phyloP scores from a whole-genome alignment of 2,888 invertebrate species.

The Amblyteles armatorius region DNA sequence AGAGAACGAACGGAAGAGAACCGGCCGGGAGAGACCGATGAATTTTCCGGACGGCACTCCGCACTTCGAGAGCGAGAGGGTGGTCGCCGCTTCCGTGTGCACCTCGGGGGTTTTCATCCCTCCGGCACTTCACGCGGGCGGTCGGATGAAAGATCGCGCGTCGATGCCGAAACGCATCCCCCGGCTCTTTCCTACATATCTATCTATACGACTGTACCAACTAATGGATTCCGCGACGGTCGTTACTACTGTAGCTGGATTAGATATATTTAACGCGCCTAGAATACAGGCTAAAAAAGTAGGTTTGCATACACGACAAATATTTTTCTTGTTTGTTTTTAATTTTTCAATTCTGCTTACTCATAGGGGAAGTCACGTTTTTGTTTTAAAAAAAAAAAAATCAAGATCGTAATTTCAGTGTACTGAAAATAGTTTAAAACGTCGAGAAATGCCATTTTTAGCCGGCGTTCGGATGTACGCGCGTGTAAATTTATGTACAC shows the following conservation, averaged over 20 bases:
- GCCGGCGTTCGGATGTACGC: too few species aligned
- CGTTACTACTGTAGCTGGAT: neutral
- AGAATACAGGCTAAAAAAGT: neutral
- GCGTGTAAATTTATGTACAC: too few species aligned
- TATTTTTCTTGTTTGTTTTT: too few species aligned
- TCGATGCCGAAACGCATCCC: conserved; percentile 77
- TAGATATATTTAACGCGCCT: neutral
- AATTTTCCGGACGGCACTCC: conserved; percentile 56
- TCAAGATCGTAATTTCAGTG: too few species aligned
- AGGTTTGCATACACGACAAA: neutral
- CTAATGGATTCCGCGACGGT: conserved; percentile 79
- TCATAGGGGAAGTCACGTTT: neutral
- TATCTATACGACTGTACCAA: conserved; percentile 68
- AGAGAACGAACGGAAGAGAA: conserved; percentile 15
- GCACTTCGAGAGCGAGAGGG: conserved; percentile 46
- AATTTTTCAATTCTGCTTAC: too few species aligned
- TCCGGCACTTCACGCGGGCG: conserved; percentile 56
- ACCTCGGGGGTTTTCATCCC: conserved; percentile 44
- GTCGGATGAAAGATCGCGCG: conserved; percentile 79
- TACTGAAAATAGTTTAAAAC: too few species aligned
- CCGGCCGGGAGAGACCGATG: conserved; percentile 17
- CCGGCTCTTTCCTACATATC: conserved; percentile 31
- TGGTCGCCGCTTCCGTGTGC: conserved; percentile 1
- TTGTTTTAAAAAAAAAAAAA: too few species aligned
- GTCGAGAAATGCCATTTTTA: too few species aligned